Evolutionary conservation across 1,140 invertebrate species (phyloP), one percentile per base, ranked within the genome.

Genomic region (Diabrotica virgifera): DNA sequence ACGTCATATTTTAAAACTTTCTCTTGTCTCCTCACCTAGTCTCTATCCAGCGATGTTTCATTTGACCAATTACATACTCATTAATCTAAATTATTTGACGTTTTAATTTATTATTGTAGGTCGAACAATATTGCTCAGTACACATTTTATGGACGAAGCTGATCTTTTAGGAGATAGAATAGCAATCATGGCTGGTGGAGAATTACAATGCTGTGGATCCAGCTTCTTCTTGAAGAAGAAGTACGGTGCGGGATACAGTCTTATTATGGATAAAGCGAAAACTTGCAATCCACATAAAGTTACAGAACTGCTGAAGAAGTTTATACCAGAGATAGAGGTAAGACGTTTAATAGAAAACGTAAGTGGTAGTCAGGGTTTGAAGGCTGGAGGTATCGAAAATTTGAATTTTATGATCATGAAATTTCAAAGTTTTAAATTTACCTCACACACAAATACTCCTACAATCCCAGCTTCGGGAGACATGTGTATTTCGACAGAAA

Each of bases 91-190:
- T 24, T 2, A 24, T 24, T 24, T 24, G 4, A 1, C 24, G 4
- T 24, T 24, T 24, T 24, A 4, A 24, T 24, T 24, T 24, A 24
- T 24, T 4, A 24, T 46, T 46, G n/a, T 10, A 46, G 40, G 6
- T 46, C 79, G 85, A 50, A 96, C 95, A 5, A 88, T 98, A 63
- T 78, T 98, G 2, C 83, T 98, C 54, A 94, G 94, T n/a, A 99
- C 96, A 9, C 96, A 98, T 80, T 96, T 95, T 79, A 98, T 98
- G 95, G 96, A 98, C 78, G 96, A 98, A 82, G 96, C 96, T 51
- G 96, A 99, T 82, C 85, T 94, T 38, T 83, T 98, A 0, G 96
- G 95, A 0, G 95, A 98, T 81, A 84, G 95, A 71, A 94, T 97
- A 71, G 94, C 93, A 4, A 95, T 97, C 58, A 90, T 98, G 84